These are phyloP conservation scores for Manduca sexta DNA, from an alignment of 1,140 invertebrate species.

Conservation along the genomic window DNA sequence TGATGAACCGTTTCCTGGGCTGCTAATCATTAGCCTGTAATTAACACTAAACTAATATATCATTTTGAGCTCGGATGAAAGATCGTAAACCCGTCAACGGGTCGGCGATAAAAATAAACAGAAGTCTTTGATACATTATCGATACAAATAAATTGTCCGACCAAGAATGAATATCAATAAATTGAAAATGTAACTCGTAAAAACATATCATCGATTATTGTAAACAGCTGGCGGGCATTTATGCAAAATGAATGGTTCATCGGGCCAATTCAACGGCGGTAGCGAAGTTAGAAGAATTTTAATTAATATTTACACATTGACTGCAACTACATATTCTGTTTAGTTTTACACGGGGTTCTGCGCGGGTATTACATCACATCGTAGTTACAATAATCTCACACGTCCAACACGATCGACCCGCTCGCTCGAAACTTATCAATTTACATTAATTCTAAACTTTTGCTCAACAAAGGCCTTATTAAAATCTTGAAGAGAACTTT, in stretches of 20 bases:
- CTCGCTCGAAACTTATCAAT: slow-evolving; percentile 43
- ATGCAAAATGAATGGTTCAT: slow-evolving; percentile 59
- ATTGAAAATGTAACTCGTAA: slow-evolving; percentile 67
- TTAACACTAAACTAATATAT: slow-evolving; percentile 34
- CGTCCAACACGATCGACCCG: background rate
- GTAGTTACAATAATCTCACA: too few relatives aligned
- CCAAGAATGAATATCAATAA: slow-evolving; percentile 65
- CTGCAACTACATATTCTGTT: too few relatives aligned
- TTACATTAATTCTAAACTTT: slow-evolving; percentile 57
- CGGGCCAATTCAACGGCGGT: slow-evolving; percentile 61
- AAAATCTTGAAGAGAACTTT: slow-evolving; percentile 63
- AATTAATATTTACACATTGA: slow-evolving; percentile 52
- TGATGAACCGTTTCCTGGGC: slow-evolving; percentile 6
- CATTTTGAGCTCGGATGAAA: slow-evolving; percentile 22
- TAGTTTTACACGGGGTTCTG: too few relatives aligned
- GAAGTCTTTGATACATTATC: slow-evolving; percentile 62
- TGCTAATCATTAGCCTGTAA: slow-evolving; percentile 24
- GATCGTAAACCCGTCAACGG: slow-evolving; percentile 50
- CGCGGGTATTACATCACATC: too few relatives aligned
- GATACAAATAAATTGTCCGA: slow-evolving; percentile 64
- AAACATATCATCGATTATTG: slow-evolving; percentile 69
- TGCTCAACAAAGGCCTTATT: slow-evolving; percentile 55
- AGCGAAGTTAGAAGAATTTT: slow-evolving; percentile 44
- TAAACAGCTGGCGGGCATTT: slow-evolving; percentile 70
- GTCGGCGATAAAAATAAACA: slow-evolving; percentile 52